Evolutionary conservation across 2,888 invertebrate species (phyloP), one percentile per base, ranked within the genome.

Genomic region (Homarus gammarus): DNA sequence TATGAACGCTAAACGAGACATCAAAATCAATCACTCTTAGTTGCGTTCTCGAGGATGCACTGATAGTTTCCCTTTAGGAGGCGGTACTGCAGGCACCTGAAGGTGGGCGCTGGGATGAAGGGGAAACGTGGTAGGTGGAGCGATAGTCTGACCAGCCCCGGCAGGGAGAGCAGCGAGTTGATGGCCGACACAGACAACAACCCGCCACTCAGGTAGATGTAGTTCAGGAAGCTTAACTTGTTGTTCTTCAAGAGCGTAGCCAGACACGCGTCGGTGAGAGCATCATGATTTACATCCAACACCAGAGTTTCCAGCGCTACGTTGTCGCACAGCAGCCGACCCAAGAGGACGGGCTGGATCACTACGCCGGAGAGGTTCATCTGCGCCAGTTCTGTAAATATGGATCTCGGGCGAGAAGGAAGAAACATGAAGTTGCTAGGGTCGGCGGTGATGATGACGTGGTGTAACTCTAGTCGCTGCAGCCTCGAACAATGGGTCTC

Each of bases 351-450:
- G 10, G 86, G 70, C 36, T 44, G 56, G 18, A 78, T 64, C n/a
- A 78, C 61, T 27, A 86, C 86, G 12, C 78, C 77, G 6, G 78
- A 70, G 12, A 86, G 70, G 77, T 68, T 78, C 38, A 86, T 12
- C 1, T 86, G 86, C 0, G 22, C 49, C 64, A 86, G 70, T 2
- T 86, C 86, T 1, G 78, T 22, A 15, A 73, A 73, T 10, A 56
- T 73, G 2, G 84, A 36, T 51, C 56, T 78, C 18, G 2, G 51
- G 8, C 36, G 33, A 22, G 82, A 22, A 10, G 33, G 10, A 6
- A 31, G n/a, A 36, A 22, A 5, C 18, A 73, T 18, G n/a, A 75
- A 12, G 27, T 44, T 44, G 10, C 49, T 70, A 1, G 86, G 36
- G 15, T 61, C 38, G 15, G 40, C 36, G 12, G 36, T 18, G 36